Conservation (phyloP, 2,113 vertebrate species). For the Noturus placidus region DNA sequence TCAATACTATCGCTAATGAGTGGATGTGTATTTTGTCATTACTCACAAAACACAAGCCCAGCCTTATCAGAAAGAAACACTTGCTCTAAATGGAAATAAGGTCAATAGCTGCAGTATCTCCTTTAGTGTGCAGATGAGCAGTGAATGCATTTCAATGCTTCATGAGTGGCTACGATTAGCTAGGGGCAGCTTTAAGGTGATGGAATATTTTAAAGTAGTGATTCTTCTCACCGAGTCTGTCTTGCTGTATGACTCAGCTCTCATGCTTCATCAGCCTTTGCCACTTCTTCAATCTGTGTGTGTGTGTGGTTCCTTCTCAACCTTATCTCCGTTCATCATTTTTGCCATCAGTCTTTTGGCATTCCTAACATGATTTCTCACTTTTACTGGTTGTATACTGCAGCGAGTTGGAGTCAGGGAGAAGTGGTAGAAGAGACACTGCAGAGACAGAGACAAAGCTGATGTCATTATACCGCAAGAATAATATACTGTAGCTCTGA, state of each 20-base stretch:
- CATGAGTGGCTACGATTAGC: slow-evolving; percentile 11
- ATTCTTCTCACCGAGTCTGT: slow-evolving; percentile 6
- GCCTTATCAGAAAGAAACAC: slow-evolving; percentile 45
- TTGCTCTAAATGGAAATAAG: slow-evolving; percentile 42
- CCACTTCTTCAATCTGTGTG: neutral
- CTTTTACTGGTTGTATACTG: slow-evolving; percentile 15
- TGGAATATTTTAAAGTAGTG: slow-evolving; percentile 21
- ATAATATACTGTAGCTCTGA: slow-evolving; percentile 11
- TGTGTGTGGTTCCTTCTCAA: slow-evolving; percentile 7
- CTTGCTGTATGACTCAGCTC: slow-evolving; percentile 24
- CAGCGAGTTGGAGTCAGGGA: slow-evolving; percentile 5
- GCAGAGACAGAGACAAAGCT: slow-evolving; percentile 13
- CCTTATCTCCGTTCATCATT: slow-evolving; percentile 8
- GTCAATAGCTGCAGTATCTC: slow-evolving; percentile 46
- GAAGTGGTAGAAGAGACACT: slow-evolving; percentile 8
- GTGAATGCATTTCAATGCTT: slow-evolving; percentile 27
- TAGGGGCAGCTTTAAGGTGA: slow-evolving; percentile 24
- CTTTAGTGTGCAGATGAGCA: slow-evolving; percentile 25
- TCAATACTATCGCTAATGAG: slow-evolving; percentile 20
- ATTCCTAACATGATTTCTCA: slow-evolving; percentile 3
- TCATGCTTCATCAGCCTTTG: slow-evolving; percentile 8
- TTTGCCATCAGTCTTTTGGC: slow-evolving; percentile 12
- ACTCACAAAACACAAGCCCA: neutral
- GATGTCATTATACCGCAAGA: slow-evolving; percentile 18
- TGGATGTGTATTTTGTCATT: slow-evolving; percentile 29